Evolutionary conservation across 92 coral and sea anemone species (phyloP), one percentile per base, ranked within the genome.

Genomic region (Palythoa grandis): DNA sequence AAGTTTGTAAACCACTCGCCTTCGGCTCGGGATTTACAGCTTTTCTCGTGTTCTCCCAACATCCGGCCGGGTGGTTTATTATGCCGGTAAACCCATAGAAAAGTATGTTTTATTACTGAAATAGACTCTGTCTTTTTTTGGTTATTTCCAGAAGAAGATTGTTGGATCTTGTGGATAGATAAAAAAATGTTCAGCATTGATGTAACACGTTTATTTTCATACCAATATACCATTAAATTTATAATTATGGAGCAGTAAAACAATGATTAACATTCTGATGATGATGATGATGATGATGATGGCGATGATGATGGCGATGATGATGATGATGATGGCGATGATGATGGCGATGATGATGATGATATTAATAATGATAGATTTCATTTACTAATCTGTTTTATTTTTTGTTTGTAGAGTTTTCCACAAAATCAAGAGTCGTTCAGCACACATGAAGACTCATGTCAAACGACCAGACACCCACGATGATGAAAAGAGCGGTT

Each of bases 371-470:
- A 22, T 8, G 13, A 1, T 15, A 12, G 16, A 7, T 56, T 12
- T 7, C 61, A 56, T 23, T 16, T 52, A 24, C n/a, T 77, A 52
- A 29, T 63, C 11, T 37, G 50, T 61, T 72, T 40, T 40, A 3
- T 38, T 17, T 25, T 60, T 13, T 38, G 14, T 82, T 78, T 77
- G 43, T 78, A 96, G 98, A 91, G 92, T 96, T 53, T 96, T 96
- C 90, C 98, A 94, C 91, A 96, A 96, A 86, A 94, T 96, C 77
- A 96, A 96, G 87, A 96, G 98, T 78, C 95, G 98, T 66, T 96
- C 98, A 16, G 98, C 98, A 2, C 98, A 96, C 91, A 96, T 96
- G 98, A 96, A 96, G 83, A 96, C 98, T 16, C 98, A 96, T 85
- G 98, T 96, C 54, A 96, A 96, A 70, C 86, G 98, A 57, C 95